Conservation (phyloP, 2,888 invertebrate species). For the Drosophila sordidula region DNA sequence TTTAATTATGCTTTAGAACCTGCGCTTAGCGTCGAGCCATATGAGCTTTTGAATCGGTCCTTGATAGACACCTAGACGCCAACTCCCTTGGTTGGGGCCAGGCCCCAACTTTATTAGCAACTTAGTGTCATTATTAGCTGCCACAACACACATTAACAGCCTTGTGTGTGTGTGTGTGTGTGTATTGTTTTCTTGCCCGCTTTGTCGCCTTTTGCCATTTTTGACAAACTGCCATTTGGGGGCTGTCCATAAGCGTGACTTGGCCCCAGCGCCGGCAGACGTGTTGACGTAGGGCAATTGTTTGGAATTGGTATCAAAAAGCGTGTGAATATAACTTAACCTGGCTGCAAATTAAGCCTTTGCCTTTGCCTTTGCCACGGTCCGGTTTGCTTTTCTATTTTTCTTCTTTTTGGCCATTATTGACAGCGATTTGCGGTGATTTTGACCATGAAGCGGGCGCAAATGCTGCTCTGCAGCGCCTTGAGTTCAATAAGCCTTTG, state of each 20-base stretch:
- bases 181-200: constrained; percentile 31
- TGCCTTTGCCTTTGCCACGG: constrained; percentile 30
- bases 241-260: constrained; percentile 64
- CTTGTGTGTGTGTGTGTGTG: constrained; percentile 11
- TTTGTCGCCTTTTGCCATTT: constrained; percentile 56
- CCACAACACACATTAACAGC: constrained; percentile 17
- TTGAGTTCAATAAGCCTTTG: constrained; percentile 74
- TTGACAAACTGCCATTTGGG: constrained; percentile 55
- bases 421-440: constrained; percentile 76
- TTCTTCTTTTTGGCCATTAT: constrained; percentile 49
- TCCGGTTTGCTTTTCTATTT: constrained; percentile 35
- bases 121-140: constrained; percentile 34
- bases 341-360: constrained; percentile 74
- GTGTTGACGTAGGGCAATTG: constrained; percentile 71
- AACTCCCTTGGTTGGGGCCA: no score
- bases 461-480: constrained; percentile 23
- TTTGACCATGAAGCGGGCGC: constrained; percentile 65
- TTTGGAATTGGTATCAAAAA: constrained; percentile 64
- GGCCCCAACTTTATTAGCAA: constrained; percentile 25
- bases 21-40: background rate
- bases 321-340: constrained; percentile 68
- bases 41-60: constrained; percentile 14
- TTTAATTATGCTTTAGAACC: constrained; percentile 35
- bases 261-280: constrained; percentile 23
- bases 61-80: constrained; percentile 12